phyloP scores from a whole-genome alignment of 2,113 vertebrate species.

The Phodopus roborovskii region DNA sequence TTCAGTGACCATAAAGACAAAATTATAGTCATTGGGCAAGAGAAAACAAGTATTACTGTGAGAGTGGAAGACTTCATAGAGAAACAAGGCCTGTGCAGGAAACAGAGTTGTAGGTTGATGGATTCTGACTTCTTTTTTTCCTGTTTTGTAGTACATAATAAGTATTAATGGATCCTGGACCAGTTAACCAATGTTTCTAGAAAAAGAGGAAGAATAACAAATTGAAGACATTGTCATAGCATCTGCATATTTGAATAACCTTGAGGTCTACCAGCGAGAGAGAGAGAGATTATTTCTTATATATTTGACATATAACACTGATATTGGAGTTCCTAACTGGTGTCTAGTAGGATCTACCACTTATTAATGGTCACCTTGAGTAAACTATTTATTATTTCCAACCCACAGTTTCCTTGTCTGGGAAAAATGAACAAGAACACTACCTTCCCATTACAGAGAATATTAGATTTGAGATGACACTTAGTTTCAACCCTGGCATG shows the following conservation, averaged over 20 bases:
- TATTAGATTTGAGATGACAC: slow-evolving; percentile 10
- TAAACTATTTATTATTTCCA: slow-evolving; percentile 38
- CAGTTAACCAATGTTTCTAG: not conserved
- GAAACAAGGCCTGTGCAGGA: not conserved
- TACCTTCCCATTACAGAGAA: not conserved
- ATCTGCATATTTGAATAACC: not conserved
- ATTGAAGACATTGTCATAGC: not conserved
- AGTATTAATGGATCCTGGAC: not conserved
- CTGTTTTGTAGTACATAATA: not conserved
- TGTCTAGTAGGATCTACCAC: not conserved
- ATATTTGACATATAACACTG: not conserved
- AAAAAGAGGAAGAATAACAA: slow-evolving; percentile 23
- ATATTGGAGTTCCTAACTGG: not conserved
- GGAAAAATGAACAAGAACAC: not conserved
- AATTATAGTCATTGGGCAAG: not conserved
- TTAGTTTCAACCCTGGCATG: not conserved
- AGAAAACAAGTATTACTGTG: not conserved
- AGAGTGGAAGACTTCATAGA: not conserved
- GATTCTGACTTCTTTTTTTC: not conserved
- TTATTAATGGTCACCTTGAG: slow-evolving; percentile 21
- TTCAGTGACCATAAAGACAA: slow-evolving; percentile 21
- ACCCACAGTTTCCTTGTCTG: slow-evolving; percentile 23
- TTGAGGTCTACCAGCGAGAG: not conserved
- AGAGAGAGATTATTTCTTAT: not conserved
- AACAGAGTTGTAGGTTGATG: not conserved